Conservation (phyloP, 1,140 invertebrate genomes). For the Cylas formicarius region DNA sequence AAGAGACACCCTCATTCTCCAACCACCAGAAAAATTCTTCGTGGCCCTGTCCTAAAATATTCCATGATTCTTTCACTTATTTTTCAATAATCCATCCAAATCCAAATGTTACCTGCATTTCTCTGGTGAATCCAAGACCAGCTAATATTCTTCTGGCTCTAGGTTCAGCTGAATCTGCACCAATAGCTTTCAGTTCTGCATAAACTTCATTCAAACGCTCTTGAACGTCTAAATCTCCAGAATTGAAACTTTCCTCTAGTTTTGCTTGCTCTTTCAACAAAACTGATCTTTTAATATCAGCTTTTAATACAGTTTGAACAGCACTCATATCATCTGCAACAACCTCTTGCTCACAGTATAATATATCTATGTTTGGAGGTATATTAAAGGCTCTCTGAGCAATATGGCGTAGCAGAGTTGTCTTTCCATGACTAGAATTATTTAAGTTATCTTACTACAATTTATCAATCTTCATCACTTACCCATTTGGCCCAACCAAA, state of each 20-base stretch:
- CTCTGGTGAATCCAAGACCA: constrained; percentile 90
- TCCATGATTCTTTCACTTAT: not conserved
- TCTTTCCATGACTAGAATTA: constrained; percentile 84
- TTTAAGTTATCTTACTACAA: constrained; percentile 4
- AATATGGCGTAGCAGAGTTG: constrained; percentile 93
- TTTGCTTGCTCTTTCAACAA: constrained; percentile 78
- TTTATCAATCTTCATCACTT: constrained; percentile 30
- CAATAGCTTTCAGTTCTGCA: constrained; percentile 91
- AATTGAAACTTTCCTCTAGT: constrained; percentile 69
- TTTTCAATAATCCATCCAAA: not conserved
- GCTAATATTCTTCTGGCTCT: constrained; percentile 89
- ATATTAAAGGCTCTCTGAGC: constrained; percentile 82
- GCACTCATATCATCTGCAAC: constrained; percentile 86
- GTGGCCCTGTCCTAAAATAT: constrained; percentile 63
- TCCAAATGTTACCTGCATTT: constrained; percentile 67
- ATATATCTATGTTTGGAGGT: constrained; percentile 93
- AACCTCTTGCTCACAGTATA: constrained; percentile 99
- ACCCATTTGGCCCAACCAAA: constrained; percentile 97
- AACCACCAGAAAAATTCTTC: constrained; percentile 96
- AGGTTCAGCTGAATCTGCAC: constrained; percentile 94
- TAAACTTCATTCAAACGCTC: constrained; percentile 86
- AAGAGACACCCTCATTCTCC: constrained; percentile 96
- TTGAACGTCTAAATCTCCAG: constrained; percentile 62
- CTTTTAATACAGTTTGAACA: constrained; percentile 86
- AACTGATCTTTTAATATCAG: constrained; percentile 80